A percentile compares a stretch with the other conserved stretches of the same genome.
phyloP scores from a whole-genome alignment of 2,797 vertebrate species.

The Sebastes trivittatus region DNA sequence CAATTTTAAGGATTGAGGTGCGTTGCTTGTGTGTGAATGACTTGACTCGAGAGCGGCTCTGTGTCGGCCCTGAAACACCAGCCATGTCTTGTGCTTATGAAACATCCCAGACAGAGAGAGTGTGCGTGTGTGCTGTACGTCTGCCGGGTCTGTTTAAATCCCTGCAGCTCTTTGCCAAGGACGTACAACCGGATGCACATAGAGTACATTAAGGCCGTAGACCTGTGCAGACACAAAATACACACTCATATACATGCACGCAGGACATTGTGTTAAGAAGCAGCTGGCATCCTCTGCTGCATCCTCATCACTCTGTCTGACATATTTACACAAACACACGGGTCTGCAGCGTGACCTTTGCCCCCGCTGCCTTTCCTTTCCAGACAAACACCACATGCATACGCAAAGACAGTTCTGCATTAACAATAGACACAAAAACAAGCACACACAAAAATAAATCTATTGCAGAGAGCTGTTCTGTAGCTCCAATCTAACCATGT shows the following conservation, averaged over 20 bases:
- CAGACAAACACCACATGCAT: constrained; percentile 18
- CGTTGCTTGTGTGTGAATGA: constrained; percentile 41
- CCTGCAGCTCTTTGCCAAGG: constrained; percentile 54
- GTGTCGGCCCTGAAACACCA: constrained; percentile 52
- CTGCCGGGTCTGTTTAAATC: constrained; percentile 42
- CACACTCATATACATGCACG: not conserved
- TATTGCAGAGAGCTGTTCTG: constrained; percentile 6
- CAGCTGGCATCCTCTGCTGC: constrained; percentile 51
- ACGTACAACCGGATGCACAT: constrained; percentile 36
- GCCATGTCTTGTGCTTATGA: constrained; percentile 70
- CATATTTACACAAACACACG: constrained; percentile 60
- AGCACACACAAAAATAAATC: constrained; percentile 6
- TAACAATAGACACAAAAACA: constrained; percentile 6
- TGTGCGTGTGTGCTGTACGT: not conserved
- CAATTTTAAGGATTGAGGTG: constrained; percentile 47
- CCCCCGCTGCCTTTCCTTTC: constrained; percentile 37
- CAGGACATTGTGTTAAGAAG: constrained; percentile 26
- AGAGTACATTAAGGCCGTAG: constrained; percentile 15
- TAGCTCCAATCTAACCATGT: constrained; percentile 1
- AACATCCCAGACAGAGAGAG: constrained; percentile 57
- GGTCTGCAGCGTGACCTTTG: constrained; percentile 51
- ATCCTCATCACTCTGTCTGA: constrained; percentile 49
- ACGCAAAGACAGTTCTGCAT: constrained; percentile 23
- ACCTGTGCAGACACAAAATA: constrained; percentile 36
- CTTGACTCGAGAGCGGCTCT: constrained; percentile 50